Percentiles rank a stretch among this genome's conserved stretches.
These are phyloP conservation scores for Enteromius anoplus DNA, from an alignment of 2,797 vertebrate species.

Conservation along the genomic window DNA sequence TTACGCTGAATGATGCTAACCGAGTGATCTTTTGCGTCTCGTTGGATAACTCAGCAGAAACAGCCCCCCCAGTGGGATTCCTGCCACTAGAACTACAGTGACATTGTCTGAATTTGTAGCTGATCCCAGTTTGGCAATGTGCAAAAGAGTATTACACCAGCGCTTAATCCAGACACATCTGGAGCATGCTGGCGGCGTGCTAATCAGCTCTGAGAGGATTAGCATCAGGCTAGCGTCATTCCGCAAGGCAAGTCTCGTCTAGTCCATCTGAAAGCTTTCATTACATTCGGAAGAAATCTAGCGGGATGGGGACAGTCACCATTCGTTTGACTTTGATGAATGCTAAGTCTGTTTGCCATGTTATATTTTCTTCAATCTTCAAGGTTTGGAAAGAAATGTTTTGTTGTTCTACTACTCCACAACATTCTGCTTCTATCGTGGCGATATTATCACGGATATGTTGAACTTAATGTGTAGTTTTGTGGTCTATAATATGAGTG, in stretches of 20 bases:
- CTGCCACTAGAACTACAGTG: conserved; percentile 1
- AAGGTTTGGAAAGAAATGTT: conserved; percentile 10
- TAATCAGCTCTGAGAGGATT: conserved; percentile 56
- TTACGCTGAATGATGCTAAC: not conserved
- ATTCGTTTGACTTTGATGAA: conserved; percentile 27
- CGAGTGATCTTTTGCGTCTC: conserved; percentile 6
- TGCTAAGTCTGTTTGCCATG: conserved; percentile 20
- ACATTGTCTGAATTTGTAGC: conserved; percentile 43
- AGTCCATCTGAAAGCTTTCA: conserved; percentile 19
- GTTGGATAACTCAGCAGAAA: conserved; percentile 15
- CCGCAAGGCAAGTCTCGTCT: conserved; percentile 31
- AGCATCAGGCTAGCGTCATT: conserved; percentile 42
- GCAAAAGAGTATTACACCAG: conserved; percentile 24
- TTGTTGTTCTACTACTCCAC: conserved; percentile 13
- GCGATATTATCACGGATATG: not conserved
- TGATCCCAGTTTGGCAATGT: conserved; percentile 42
- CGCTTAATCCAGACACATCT: conserved; percentile 47
- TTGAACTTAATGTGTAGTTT: not conserved
- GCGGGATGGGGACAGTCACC: not conserved
- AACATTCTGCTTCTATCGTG: not conserved
- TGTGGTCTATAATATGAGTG: not conserved
- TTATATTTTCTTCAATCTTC: conserved; percentile 14
- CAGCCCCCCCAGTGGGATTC: not conserved
- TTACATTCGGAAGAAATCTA: conserved; percentile 10
- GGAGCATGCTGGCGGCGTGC: conserved; percentile 19